Evolutionary conservation across 2,113 vertebrate species (phyloP), one percentile per base, ranked within the genome.

Genomic region (Brachypteracias leptosomus): DNA sequence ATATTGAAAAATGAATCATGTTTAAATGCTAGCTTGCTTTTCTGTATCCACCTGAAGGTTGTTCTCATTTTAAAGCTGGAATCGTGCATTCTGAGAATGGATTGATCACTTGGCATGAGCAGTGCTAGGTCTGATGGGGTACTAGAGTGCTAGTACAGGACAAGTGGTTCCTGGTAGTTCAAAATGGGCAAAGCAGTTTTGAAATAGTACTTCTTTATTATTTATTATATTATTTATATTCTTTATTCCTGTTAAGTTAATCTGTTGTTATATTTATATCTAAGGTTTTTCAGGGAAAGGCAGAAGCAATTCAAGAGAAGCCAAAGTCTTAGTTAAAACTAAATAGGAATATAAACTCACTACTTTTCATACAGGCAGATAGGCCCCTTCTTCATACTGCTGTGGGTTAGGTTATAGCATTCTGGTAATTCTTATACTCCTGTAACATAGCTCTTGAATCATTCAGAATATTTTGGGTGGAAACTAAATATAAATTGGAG

Each of bases 401-500:
- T 52, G 29, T 68, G 84, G 78, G 47, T 63, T 96, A 85, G 29
- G 29, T 63, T 93, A 57, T 68, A 78, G 47, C 57, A 55, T 95
- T 92, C 72, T 78, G 84, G 25, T 95, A 78, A 93, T 93, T 95
- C 93, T 92, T 92, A 44, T 44, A 84, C 70, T 94, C 89, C 66
- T 89, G 75, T 70, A 84, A 72, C 77, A 75, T 85, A 94, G 55
- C 40, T 93, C 58, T 89, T 79, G 77, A 94, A 92, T 95, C 89
- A 93, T 92, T 93, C 87, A 88, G 82, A 89, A 59, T 96, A 71
- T 94, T 96, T 96, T 80, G 82, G 52, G 90, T 83, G 91, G 90
- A 88, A 96, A 63, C 88, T 91, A 94, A 94, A 85, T 93, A 93
- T 85, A 89, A 94, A 71, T 88, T 51, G 51, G 44, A 87, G 49